phyloP scores from a whole-genome alignment of 2,113 vertebrate genomes.

The Myotis davidii region DNA sequence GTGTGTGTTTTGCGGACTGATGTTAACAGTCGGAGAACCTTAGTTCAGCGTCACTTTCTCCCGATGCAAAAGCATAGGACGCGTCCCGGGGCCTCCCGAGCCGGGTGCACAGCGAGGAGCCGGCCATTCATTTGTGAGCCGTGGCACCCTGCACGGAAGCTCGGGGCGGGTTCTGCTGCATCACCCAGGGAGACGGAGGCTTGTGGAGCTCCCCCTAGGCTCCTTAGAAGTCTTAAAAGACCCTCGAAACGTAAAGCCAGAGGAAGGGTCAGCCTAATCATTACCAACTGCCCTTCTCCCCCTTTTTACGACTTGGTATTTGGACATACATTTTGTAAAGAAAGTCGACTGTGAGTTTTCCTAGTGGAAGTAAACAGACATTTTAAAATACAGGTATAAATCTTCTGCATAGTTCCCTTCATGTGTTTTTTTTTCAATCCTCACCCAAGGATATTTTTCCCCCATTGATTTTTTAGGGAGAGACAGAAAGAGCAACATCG shows the following conservation, averaged over 20 bases:
- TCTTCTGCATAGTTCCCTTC: not conserved
- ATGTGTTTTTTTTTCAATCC: not conserved
- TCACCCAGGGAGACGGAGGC: not conserved
- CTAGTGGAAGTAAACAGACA: not conserved
- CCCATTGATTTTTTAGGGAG: too few species aligned
- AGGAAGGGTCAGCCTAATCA: not conserved
- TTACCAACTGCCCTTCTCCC: not conserved
- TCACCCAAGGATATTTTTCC: too few species aligned
- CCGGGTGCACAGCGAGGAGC: not conserved
- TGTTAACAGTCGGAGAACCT: not conserved
- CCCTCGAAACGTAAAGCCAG: not conserved
- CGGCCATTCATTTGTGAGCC: rapidly evolving
- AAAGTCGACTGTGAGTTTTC: not conserved
- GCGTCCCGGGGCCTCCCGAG: not conserved
- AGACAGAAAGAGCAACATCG: too few species aligned
- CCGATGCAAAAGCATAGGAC: not conserved
- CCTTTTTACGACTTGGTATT: not conserved
- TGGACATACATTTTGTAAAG: not conserved
- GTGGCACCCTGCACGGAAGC: not conserved
- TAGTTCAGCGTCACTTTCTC: not conserved
- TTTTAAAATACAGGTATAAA: not conserved
- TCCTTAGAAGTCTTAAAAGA: not conserved
- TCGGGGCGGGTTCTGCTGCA: not conserved
- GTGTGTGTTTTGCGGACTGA: not conserved
- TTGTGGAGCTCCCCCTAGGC: not conserved